Evolutionary conservation across 2,113 vertebrate genomes (phyloP).

Genomic region (Semnornis frantzii): DNA sequence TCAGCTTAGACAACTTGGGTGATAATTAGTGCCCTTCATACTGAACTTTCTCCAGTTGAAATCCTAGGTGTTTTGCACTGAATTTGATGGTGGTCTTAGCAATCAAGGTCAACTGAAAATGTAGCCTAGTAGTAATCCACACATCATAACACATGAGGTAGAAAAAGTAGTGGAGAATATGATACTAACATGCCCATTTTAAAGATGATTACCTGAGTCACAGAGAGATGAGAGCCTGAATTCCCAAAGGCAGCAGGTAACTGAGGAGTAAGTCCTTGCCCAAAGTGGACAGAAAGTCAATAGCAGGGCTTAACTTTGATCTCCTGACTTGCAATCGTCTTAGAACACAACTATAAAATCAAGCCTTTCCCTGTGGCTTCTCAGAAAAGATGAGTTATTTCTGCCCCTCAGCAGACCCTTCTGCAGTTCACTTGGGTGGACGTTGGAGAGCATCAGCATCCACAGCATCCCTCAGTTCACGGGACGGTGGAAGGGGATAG

Average conservation of each 20-base stretch:
- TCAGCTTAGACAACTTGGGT: background rate
- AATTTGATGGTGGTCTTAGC: background rate
- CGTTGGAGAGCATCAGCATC: background rate
- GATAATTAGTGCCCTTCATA: background rate
- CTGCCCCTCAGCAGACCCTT: background rate
- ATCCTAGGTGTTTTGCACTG: background rate
- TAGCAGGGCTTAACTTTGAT: slow-evolving; percentile 39
- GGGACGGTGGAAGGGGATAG: background rate
- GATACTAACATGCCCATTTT: background rate
- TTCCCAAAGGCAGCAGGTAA: background rate
- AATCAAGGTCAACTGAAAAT: background rate
- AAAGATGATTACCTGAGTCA: slow-evolving; percentile 14
- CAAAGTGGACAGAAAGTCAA: slow-evolving; percentile 40
- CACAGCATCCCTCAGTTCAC: background rate
- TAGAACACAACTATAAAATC: slow-evolving; percentile 4
- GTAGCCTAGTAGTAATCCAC: background rate
- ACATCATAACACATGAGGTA: background rate
- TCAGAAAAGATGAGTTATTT: background rate
- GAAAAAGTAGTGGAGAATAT: background rate
- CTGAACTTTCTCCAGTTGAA: background rate
- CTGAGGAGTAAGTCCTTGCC: background rate
- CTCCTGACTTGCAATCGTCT: background rate
- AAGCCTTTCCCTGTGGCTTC: background rate
- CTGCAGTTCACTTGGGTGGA: background rate
- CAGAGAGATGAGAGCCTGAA: background rate